Evolutionary conservation across 2,113 vertebrate species (phyloP).

Genomic region (Psephotus haematonotus): DNA sequence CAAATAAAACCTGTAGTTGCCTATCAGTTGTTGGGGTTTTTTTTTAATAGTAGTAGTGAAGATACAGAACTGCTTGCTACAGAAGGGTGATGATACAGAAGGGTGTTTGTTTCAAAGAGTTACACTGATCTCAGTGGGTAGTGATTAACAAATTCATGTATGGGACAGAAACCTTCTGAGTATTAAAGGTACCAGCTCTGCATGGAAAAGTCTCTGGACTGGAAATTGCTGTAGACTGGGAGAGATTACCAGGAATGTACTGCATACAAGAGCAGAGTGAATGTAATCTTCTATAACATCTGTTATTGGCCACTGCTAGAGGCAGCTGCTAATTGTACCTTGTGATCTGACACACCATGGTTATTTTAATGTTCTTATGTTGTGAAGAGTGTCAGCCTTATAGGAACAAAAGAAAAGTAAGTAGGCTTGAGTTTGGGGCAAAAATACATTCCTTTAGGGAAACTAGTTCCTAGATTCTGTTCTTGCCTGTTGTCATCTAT

Average conservation of each 20-base stretch:
- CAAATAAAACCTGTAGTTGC: neutral
- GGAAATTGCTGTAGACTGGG: neutral
- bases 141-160: neutral
- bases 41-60: neutral
- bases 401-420: neutral
- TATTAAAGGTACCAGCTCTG: neutral
- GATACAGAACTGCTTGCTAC: neutral
- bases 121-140: neutral
- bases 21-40: neutral
- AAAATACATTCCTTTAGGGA: constrained; percentile 15
- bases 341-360: neutral
- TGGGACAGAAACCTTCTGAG: neutral
- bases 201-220: neutral
- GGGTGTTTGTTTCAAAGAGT: neutral
- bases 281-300: neutral
- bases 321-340: neutral
- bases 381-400: neutral
- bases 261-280: neutral
- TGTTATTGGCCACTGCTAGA: neutral
- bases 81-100: neutral
- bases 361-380: neutral
- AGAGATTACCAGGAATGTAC: neutral
- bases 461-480: neutral
- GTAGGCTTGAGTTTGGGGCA: neutral
- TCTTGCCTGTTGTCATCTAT: neutral